A percentile compares a stretch with the other conserved stretches of the same genome.
phyloP scores from a whole-genome alignment of 2,888 invertebrate genomes.

The Microdon myrmicae region DNA sequence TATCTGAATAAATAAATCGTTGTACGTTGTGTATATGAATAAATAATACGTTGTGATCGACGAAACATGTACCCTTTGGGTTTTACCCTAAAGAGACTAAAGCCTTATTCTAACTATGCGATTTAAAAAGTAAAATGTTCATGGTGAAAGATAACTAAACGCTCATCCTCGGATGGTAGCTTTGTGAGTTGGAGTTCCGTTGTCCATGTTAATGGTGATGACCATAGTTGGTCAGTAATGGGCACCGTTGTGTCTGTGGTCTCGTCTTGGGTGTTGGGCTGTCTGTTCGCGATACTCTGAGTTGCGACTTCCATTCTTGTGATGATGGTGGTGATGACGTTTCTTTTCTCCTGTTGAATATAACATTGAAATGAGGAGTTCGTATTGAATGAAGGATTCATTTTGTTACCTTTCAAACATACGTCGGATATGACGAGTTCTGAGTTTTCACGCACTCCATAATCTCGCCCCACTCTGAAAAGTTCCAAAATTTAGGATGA shows the following conservation, averaged over 20 bases:
- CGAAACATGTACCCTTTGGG: too few relatives aligned
- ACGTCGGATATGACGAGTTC: slow-evolving; percentile 81
- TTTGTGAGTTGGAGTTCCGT: slow-evolving; percentile 9
- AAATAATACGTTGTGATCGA: slow-evolving; percentile 43
- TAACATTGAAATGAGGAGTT: not conserved
- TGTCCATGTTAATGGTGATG: slow-evolving; percentile 66
- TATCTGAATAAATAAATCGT: slow-evolving; percentile 44
- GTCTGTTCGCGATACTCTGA: slow-evolving; percentile 65
- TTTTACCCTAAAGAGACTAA: too few relatives aligned
- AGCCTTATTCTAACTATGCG: too few relatives aligned
- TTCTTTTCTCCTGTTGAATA: slow-evolving; percentile 63
- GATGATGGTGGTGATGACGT: slow-evolving; percentile 67
- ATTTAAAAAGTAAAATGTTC: too few relatives aligned
- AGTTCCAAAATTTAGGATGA: not conserved
- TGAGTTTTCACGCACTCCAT: slow-evolving; percentile 76
- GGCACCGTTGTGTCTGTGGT: slow-evolving; percentile 65
- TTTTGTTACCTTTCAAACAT: slow-evolving; percentile 63
- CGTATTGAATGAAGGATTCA: not conserved
- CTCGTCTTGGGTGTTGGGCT: slow-evolving; percentile 60
- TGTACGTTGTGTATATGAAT: slow-evolving; percentile 45
- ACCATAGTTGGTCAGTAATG: slow-evolving; percentile 68
- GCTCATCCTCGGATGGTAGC: slow-evolving; percentile 11
- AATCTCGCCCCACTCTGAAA: slow-evolving; percentile 63
- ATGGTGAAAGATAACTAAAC: not conserved
- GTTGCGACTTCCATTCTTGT: slow-evolving; percentile 65